Conservation (phyloP, 2,888 invertebrate species). For the Cryptophagus acutangulus region DNA sequence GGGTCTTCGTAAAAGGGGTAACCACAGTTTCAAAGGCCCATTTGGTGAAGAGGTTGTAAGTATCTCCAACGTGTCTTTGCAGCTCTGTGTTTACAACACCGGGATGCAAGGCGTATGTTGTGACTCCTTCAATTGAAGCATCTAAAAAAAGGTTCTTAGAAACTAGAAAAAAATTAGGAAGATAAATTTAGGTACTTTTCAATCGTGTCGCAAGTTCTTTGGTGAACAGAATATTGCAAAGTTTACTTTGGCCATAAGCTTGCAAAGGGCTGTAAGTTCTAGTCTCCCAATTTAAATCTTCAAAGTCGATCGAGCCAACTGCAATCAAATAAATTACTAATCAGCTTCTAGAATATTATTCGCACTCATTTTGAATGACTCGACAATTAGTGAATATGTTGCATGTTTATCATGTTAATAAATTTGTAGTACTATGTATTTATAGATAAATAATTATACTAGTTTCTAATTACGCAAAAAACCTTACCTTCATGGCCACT, state of each 20-base stretch:
- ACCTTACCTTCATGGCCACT: conserved; percentile 33
- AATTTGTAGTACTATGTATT: too few species aligned
- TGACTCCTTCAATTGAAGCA: conserved; percentile 51
- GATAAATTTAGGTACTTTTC: conserved; percentile 33
- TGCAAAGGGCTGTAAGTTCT: conserved; percentile 58
- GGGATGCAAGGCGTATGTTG: conserved; percentile 67
- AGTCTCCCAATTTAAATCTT: conserved; percentile 64
- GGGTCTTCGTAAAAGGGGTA: conserved; percentile 36
- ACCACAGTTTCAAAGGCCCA: too few species aligned
- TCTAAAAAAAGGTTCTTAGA: too few species aligned
- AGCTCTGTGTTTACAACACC: conserved; percentile 73
- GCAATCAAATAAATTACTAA: too few species aligned
- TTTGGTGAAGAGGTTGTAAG: conserved; percentile 33
- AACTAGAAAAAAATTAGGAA: too few species aligned
- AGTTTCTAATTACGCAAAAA: too few species aligned
- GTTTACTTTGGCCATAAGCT: conserved; percentile 73
- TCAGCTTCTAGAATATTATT: too few species aligned
- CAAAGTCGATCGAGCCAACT: conserved; percentile 57
- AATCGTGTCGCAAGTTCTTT: conserved; percentile 58
- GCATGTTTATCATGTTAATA: too few species aligned
- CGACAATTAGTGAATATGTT: too few species aligned
- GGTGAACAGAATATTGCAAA: conserved; percentile 73
- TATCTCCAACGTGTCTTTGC: conserved; percentile 56
- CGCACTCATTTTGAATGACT: too few species aligned
- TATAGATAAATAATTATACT: too few species aligned